Conservation (phyloP, 2,888 invertebrate genomes). For the Brenthis daphne region DNA sequence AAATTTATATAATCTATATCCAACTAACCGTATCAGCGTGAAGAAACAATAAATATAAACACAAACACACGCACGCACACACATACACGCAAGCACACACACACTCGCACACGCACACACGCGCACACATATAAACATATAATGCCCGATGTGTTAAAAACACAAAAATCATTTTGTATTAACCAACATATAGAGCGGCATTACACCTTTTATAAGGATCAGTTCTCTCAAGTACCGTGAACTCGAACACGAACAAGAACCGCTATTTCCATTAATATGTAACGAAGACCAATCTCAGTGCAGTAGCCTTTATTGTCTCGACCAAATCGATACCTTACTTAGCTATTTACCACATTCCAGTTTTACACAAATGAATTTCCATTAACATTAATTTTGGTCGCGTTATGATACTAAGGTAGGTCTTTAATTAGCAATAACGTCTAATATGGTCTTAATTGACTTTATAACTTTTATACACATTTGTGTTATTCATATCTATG, state of each 20-base stretch:
- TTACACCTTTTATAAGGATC: constrained; percentile 37
- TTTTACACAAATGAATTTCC: constrained; percentile 25
- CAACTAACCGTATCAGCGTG: no score
- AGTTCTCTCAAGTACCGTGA: constrained; percentile 33
- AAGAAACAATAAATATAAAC: no score
- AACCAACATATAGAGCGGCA: constrained; percentile 22
- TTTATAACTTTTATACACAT: not conserved
- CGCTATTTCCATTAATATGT: constrained; percentile 57
- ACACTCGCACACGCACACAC: no score
- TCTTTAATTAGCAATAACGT: constrained; percentile 1
- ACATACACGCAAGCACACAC: no score
- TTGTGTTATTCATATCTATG: no score
- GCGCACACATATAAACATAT: no score
- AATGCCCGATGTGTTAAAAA: no score
- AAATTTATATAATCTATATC: no score
- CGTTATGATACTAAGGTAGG: constrained; percentile 1
- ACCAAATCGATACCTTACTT: constrained; percentile 64
- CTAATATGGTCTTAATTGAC: not conserved
- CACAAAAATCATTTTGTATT: no score
- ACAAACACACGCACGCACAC: no score
- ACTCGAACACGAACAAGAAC: constrained; percentile 43
- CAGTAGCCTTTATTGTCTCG: constrained; percentile 58
- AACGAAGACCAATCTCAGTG: constrained; percentile 59
- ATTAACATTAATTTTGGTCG: constrained; percentile 30
- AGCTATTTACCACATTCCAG: constrained; percentile 33